These are phyloP conservation scores for Xiphorhynchus erythropygius DNA, from an alignment of 2,797 vertebrate species.

Conservation along the genomic window DNA sequence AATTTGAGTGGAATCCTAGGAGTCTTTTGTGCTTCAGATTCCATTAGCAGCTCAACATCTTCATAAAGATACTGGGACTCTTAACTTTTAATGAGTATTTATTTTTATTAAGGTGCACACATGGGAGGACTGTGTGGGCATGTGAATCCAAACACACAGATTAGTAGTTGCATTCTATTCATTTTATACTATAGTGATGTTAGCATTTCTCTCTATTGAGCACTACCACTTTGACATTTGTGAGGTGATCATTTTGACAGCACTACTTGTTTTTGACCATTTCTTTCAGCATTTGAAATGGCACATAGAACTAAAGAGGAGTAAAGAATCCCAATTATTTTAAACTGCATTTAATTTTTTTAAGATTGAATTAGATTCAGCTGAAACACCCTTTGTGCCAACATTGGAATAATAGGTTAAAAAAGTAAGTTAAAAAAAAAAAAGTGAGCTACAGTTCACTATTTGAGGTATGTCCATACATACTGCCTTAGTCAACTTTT, in stretches of 20 bases:
- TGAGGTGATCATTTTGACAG: neutral
- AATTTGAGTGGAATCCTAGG: neutral
- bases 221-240: neutral
- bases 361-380: conserved; percentile 3
- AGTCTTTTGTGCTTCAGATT: neutral
- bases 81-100: neutral
- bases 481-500: neutral
- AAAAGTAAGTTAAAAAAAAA: neutral
- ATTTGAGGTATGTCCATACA: neutral
- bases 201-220: neutral
- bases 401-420: neutral
- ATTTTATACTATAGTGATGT: neutral
- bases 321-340: neutral
- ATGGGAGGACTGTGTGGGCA: neutral
- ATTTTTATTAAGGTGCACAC: neutral
- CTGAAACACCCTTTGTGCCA: neutral
- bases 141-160: neutral
- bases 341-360: neutral
- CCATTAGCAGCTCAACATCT: neutral
- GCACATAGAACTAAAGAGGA: neutral
- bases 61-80: neutral
- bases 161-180: neutral
- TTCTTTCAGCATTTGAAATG: neutral
- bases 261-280: neutral
- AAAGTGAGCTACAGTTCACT: neutral